Base-by-base conservation (phyloP, 2,888 invertebrate species). In the Thymelicus acteon region DNA sequence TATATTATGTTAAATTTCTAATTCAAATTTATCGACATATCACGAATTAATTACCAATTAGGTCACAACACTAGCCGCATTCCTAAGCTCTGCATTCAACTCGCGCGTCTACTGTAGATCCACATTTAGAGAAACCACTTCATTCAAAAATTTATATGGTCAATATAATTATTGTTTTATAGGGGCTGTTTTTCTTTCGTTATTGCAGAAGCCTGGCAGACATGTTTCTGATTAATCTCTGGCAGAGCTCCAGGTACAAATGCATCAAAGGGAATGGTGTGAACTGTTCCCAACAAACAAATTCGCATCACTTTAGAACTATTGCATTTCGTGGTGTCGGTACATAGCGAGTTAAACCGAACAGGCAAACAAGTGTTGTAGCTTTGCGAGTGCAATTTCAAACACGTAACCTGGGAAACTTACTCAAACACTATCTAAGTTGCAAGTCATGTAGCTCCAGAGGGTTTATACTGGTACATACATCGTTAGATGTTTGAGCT, bases 401-500 rank as follows among this genome's bases (percentile, higher is more conserved):
- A 52, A 19, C 19, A 19, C 7, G 19, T 15, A 52, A 52, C 49
- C 19, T 19, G 49, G 15, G 7, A 52, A 44, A 10, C 8, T 19
- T 52, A 19, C 7, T 8, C 6, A 52, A 52, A 52, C 19, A 19
- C 49, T 52, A 52, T 52, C 49, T 52, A 52, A 52, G 15, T 52
- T 19, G 49, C 7, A 52, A 52, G 49, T 52, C 49, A 52, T 52
- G 49, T 52, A 15, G 49, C 49, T 52, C 15, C 7, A 19, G 49
- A 52, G 19, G 19, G 49, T 19, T 7, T 19, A 52, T 52, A 52
- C 49, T 6, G 6, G 7, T 6, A 49, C 15, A 15, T 44, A 44
- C 44, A 44, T 44, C 49, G 49, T 49, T 15, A 49, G 49, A 49
- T 49, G 49, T 49, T 49, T 49, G 15, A 49, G 49, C 15, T 49